Evolutionary conservation across 53 echinoderm and acorn worm genomes (phyloP), one percentile per base, ranked within the genome.

Genomic region (Temnopleurus reevesii): DNA sequence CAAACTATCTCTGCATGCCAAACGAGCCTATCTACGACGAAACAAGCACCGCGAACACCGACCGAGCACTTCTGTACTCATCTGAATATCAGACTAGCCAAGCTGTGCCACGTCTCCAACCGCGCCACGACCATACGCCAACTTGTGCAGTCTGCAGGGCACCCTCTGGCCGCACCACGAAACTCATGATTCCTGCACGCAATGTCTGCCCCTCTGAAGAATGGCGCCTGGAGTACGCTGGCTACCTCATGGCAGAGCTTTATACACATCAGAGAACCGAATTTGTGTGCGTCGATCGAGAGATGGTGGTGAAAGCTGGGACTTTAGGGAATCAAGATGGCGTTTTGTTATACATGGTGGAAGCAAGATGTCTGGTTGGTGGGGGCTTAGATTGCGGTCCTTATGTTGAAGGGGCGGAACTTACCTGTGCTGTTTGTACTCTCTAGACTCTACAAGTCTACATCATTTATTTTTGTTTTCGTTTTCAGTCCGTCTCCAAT

Each of bases 111-210:
- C 60, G 60, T 10, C 1, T 55, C 15, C 26, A 0, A 15, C 26
- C 59, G 3, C 9, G 26, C 18, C 76, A 91, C 25, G 89, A 89
- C 38, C 84, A 91, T 3, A 83, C 65, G 13, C 81, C 82, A 3
- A 46, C 83, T 8, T 93, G 91, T 53, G 89, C 93, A 23, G 86
- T 93, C 8, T 93, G 93, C 91, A 56, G 89, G 25, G 93, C 86
- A 30, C 71, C 44, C 19, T 23, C 85, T 59, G 29, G 41, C 2
- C 93, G 91, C n/a, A 49, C 85, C 12, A 89, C 43, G 21, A 27
- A 53, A 7, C 58, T 93, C 4, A 93, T 93, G 91, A 38, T 93
- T n/a, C 93, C 91, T n/a, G 93, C 93, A 25, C 57, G 91, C 28
- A 93, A 91, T 41, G 83, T 61, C 15, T 93, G 93, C 77, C 93